Conservation (phyloP, 2,797 vertebrate species). For the Muscicapa comitata region DNA sequence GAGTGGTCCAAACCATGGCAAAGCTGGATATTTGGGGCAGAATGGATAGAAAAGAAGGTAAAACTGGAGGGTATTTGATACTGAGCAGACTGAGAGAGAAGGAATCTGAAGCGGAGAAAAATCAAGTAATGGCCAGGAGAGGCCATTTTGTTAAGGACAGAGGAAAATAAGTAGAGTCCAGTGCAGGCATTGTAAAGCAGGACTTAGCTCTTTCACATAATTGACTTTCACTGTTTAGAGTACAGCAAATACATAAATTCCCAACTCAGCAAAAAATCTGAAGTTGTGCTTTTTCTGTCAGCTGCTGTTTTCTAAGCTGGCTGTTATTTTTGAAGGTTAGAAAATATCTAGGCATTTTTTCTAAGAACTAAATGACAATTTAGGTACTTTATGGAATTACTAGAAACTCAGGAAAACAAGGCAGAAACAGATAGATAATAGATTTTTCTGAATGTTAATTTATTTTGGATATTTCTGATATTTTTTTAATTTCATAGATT, state of each 20-base stretch:
- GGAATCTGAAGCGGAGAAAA: not conserved
- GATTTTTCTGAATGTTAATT: not conserved
- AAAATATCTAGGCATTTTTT: not conserved
- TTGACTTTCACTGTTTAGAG: not conserved
- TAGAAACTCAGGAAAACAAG: not conserved
- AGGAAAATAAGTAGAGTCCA: not conserved
- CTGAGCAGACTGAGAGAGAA: not conserved
- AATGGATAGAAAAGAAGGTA: not conserved
- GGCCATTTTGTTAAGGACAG: not conserved
- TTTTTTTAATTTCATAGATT: not conserved
- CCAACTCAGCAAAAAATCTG: not conserved
- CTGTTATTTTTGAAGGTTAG: not conserved
- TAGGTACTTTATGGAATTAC: not conserved
- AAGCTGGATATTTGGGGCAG: not conserved
- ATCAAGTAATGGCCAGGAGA: not conserved
- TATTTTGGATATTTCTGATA: not conserved
- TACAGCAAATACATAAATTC: not conserved
- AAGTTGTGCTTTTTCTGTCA: not conserved
- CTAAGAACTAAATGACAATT: not conserved
- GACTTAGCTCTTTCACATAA: not conserved
- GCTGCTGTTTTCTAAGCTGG: not conserved
- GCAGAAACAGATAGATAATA: not conserved
- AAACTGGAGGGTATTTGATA: not conserved
- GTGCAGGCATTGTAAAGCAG: not conserved
- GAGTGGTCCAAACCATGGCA: not conserved